Percentiles rank a stretch among this genome's conserved stretches.
These are phyloP conservation scores for Drosophila asahinai DNA, from an alignment of 1,140 invertebrate genomes.

Conservation along the genomic window DNA sequence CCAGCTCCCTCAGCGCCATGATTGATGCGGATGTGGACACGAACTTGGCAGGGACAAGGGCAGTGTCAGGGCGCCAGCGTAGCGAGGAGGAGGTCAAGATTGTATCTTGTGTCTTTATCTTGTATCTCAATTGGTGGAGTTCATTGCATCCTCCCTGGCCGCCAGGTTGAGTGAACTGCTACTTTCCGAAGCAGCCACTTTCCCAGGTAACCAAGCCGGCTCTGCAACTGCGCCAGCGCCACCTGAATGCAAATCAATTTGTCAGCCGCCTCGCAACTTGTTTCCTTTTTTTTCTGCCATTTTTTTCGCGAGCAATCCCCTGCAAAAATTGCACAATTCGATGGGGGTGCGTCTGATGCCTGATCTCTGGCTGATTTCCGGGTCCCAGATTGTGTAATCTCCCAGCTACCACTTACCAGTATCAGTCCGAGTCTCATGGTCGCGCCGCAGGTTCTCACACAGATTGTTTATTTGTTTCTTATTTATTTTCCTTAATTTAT, in stretches of 20 bases:
- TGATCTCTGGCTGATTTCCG: constrained; percentile 30
- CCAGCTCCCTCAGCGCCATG: constrained; percentile 8
- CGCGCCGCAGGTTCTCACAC: constrained; percentile 50
- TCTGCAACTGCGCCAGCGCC: constrained; percentile 45
- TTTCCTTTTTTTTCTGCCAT: constrained; percentile 11
- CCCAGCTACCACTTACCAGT: constrained; percentile 54
- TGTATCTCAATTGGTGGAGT: constrained; percentile 16
- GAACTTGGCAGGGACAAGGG: constrained; percentile 17
- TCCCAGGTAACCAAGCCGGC: constrained; percentile 62
- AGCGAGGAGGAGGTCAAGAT: constrained; percentile 43
- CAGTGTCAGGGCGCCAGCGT: constrained; percentile 19
- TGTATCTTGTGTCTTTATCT: background rate
- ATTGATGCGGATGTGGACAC: constrained; percentile 40
- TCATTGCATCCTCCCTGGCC: constrained; percentile 26
- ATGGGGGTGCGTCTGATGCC: constrained; percentile 6
- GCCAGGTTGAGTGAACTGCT: constrained; percentile 49
- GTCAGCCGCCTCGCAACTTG: constrained; percentile 36
- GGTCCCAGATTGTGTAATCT: constrained; percentile 30
- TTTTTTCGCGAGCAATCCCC: background rate
- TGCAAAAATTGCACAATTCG: constrained; percentile 2
- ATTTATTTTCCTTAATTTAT: background rate
- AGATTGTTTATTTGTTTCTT: constrained; percentile 11
- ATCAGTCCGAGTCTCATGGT: constrained; percentile 73
- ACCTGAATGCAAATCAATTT: constrained; percentile 73
- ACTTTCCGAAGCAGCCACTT: constrained; percentile 10